Conservation (phyloP, 2,888 invertebrate species). For the Coelinius sp. region DNA sequence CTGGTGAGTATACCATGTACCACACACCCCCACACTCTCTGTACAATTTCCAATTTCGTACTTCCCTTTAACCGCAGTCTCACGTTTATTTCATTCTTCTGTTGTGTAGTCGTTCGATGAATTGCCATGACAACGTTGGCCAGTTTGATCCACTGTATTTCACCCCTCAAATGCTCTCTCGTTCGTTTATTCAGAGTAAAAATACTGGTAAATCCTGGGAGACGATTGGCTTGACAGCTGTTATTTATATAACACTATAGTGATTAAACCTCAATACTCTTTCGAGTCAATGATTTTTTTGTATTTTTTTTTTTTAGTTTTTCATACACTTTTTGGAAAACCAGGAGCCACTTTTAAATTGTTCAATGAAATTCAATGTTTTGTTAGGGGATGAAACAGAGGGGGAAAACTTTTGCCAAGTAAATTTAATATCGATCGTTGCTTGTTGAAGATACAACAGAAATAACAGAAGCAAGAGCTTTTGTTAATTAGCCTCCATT, state of each 20-base stretch:
- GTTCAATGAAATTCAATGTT: conserved; percentile 10
- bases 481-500: conserved; percentile 25
- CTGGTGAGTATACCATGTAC: background rate
- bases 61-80: no score
- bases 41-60: conserved; percentile 2
- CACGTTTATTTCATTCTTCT: background rate
- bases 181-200: background rate
- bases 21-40: background rate
- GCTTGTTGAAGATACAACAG: conserved; percentile 8
- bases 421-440: conserved; percentile 16
- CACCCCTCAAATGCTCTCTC: background rate
- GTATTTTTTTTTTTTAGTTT: background rate
- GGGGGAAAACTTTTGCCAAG: conserved; percentile 7
- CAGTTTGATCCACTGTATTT: background rate
- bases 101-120: background rate
- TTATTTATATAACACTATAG: background rate
- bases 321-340: background rate
- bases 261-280: background rate
- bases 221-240: background rate
- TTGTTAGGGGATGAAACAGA: background rate
- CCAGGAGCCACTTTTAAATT: background rate
- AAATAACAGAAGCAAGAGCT: conserved; percentile 8
- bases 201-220: background rate
- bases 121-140: background rate
- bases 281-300: background rate